phyloP scores from a whole-genome alignment of 2,113 vertebrate species.

The Cavia porcellus region DNA sequence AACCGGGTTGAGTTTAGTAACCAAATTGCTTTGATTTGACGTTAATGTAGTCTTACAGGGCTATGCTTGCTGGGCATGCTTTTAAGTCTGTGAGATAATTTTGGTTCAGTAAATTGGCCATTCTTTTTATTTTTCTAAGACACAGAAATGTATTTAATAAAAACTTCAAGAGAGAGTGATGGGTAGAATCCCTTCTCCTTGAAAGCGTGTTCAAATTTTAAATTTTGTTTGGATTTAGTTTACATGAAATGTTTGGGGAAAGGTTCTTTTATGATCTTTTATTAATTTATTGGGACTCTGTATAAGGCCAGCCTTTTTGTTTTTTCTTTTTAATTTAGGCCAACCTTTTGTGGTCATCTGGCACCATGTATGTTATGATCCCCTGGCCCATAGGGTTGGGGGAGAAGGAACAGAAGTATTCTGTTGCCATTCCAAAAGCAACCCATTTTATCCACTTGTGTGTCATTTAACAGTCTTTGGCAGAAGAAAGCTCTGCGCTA shows the following conservation, averaged over 20 bases:
- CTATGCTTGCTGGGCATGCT: slow-evolving; percentile 90
- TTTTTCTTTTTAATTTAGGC: slow-evolving; percentile 23
- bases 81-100: slow-evolving; percentile 89
- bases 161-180: slow-evolving; percentile 80
- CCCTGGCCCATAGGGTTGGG: slow-evolving; percentile 74
- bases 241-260: slow-evolving; percentile 73
- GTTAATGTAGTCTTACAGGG: slow-evolving; percentile 87
- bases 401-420: slow-evolving; percentile 5
- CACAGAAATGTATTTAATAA: slow-evolving; percentile 88
- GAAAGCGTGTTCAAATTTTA: slow-evolving; percentile 64
- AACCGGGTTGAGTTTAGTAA: slow-evolving; percentile 86
- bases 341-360: slow-evolving; percentile 79
- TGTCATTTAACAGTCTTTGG: neutral
- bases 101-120: slow-evolving; percentile 85
- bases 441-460: neutral
- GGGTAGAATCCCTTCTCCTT: slow-evolving; percentile 56
- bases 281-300: slow-evolving; percentile 90
- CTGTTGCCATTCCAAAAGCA: slow-evolving; percentile 62
- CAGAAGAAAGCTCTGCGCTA: neutral
- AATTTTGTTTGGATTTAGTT: slow-evolving; percentile 84
- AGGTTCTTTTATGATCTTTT: slow-evolving; percentile 78
- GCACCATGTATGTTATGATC: slow-evolving; percentile 76
- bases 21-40: slow-evolving; percentile 84
- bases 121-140: slow-evolving; percentile 89
- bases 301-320: slow-evolving; percentile 78